Evolutionary conservation across 2,113 vertebrate species (phyloP).

Genomic region (Thomomys bottae): DNA sequence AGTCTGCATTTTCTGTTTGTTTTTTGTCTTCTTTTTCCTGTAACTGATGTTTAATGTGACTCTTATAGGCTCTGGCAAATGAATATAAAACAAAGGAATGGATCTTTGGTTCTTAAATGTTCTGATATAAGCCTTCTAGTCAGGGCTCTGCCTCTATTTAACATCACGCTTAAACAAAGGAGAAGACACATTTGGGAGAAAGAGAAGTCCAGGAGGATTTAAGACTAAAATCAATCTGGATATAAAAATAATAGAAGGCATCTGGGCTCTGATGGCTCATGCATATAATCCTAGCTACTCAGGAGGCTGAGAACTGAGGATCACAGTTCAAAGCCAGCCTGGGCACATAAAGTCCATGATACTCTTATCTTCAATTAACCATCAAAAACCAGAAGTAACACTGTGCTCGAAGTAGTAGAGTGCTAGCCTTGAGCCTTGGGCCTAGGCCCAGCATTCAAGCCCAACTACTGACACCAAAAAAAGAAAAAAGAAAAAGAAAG

Average conservation of each 20-base stretch:
- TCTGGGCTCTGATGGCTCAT: too few relatives aligned
- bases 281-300: too few relatives aligned
- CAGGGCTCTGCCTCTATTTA: background rate
- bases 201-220: background rate
- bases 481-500: background rate
- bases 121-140: background rate
- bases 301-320: too few relatives aligned
- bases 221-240: conserved; percentile 21
- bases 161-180: conserved; percentile 45
- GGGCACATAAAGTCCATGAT: too few relatives aligned
- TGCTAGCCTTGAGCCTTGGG: too few relatives aligned
- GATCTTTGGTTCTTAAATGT: background rate
- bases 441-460: too few relatives aligned
- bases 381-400: too few relatives aligned
- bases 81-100: conserved; percentile 3
- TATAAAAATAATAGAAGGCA: background rate
- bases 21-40: background rate
- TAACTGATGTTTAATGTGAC: background rate
- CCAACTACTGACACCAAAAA: too few relatives aligned
- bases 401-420: too few relatives aligned
- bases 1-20: background rate
- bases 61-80: background rate
- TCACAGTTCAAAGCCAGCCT: too few relatives aligned
- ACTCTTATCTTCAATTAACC: too few relatives aligned
- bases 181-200: background rate